Evolutionary conservation across 2,113 vertebrate species (phyloP).

Genomic region (Ciconia boyciana): DNA sequence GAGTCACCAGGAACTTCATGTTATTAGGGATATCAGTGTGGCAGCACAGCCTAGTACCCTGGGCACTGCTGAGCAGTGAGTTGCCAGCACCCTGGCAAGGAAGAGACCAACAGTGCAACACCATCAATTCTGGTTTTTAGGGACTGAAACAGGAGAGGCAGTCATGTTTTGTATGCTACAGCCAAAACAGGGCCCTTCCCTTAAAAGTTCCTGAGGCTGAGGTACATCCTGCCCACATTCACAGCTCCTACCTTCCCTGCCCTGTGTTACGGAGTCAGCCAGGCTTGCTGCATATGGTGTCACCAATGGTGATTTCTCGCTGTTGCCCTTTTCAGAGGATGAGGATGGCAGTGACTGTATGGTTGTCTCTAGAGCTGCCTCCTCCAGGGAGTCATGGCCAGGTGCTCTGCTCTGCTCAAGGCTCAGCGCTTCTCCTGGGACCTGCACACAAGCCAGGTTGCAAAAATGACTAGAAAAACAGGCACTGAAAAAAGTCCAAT

Average conservation of each 20-base stretch:
- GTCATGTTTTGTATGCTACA: not conserved
- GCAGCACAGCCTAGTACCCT: not conserved
- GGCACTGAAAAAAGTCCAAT: not conserved
- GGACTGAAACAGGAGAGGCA: not conserved
- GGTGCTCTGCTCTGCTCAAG: conserved; percentile 21
- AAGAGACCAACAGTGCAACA: not conserved
- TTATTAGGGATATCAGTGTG: not conserved
- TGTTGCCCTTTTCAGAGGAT: conserved; percentile 59
- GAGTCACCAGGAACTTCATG: not conserved
- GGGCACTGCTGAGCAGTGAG: not conserved
- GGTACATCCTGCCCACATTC: not conserved
- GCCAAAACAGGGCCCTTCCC: not conserved
- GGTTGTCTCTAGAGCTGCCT: conserved; percentile 5
- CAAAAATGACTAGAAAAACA: not conserved
- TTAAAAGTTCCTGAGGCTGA: not conserved
- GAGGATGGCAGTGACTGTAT: conserved; percentile 42
- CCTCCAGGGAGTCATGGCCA: conserved; percentile 36
- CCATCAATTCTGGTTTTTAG: not conserved
- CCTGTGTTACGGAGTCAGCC: conserved; percentile 78
- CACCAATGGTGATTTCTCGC: conserved; percentile 67
- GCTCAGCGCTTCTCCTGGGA: not conserved
- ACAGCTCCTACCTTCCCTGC: conserved; percentile 71
- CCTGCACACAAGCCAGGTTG: not conserved
- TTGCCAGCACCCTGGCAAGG: not conserved
- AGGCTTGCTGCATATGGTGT: conserved; percentile 79